A percentile compares a stretch with the other conserved stretches of the same genome.
These are phyloP conservation scores for Gambelia wislizenii DNA, from an alignment of 2,797 vertebrate species.

Conservation along the genomic window DNA sequence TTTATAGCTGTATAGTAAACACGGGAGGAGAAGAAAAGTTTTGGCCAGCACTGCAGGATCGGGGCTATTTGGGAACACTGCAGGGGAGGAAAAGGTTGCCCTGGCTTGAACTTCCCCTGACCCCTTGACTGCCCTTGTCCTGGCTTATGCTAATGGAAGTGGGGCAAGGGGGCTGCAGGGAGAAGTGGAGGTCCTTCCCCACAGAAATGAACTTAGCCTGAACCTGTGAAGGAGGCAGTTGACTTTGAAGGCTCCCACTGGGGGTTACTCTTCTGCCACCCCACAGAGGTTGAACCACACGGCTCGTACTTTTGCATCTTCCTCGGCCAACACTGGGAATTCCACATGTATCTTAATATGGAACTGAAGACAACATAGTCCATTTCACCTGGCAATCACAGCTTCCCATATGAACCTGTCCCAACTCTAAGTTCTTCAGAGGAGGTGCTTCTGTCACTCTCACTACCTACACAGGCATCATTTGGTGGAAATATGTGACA, in stretches of 20 bases:
- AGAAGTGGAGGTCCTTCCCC: constrained; percentile 51
- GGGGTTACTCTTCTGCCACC: neutral
- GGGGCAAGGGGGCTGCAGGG: neutral
- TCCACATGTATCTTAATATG: neutral
- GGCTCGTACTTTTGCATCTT: fast-evolving
- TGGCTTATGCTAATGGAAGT: constrained; percentile 68
- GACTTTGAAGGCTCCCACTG: constrained; percentile 67
- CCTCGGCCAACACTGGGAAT: neutral
- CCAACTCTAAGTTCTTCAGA: too few species aligned
- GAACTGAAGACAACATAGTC: neutral
- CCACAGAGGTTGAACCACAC: neutral
- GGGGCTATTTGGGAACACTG: constrained; percentile 77
- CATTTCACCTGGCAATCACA: neutral
- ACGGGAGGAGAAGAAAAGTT: constrained; percentile 64
- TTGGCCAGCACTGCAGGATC: constrained; percentile 68
- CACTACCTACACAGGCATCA: too few species aligned
- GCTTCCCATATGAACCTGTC: too few species aligned
- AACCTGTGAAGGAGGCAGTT: constrained; percentile 90
- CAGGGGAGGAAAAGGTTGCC: constrained; percentile 79
- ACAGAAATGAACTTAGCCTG: constrained; percentile 91
- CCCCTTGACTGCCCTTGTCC: constrained; percentile 88
- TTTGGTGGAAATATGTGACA: too few species aligned
- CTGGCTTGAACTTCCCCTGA: constrained; percentile 88
- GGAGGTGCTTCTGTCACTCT: too few species aligned
- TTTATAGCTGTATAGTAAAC: constrained; percentile 83